Evolutionary conservation across 2,888 invertebrate genomes (phyloP), one percentile per base, ranked within the genome.

Genomic region (Sphinx pinastri): DNA sequence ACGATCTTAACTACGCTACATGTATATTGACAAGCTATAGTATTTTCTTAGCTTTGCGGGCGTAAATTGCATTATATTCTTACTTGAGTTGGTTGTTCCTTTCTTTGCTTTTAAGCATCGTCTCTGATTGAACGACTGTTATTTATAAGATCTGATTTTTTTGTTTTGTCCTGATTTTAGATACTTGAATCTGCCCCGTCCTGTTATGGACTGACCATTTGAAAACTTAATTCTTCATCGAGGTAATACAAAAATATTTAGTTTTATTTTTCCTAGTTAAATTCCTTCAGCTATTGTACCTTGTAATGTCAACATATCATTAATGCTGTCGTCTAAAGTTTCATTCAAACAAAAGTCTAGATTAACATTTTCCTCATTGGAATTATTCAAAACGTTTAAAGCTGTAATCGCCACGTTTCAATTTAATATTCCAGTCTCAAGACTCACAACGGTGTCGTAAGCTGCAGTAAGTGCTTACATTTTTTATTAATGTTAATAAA

Each of bases 401-500:
- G 19, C 63, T 19, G 45, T 49, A 47, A 63, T 63, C 12, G 38
- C 58, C 16, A 31, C 19, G 13, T 49, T 63, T 19, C 19, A 19
- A 19, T 47, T 63, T 63, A 63, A 63, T 63, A 58, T 38, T 63
- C 49, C 45, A 47, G 19, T 38, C 68, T 68, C 31, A 70, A 69
- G 51, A 19, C 38, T 38, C 55, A 69, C 70, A 47, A 70, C 66
- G 70, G 16, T 16, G 59, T 67, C 60, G 52, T 67, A 69, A 70
- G 69, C 58, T 70, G 68, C 76, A 76, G 73, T 76, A 77, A 78
- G 74, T 12, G 45, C 31, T 70, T 31, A 51, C 19, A 73, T 77
- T 84, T 81, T 87, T 90, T 89, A 91, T 88, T 89, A 85, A 80
- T 78, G 81, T 80, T 89, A 90, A 90, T 91, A 90, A 92, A 89